Base-by-base conservation (phyloP, 2,113 vertebrate genomes). In the Mesocricetus auratus region DNA sequence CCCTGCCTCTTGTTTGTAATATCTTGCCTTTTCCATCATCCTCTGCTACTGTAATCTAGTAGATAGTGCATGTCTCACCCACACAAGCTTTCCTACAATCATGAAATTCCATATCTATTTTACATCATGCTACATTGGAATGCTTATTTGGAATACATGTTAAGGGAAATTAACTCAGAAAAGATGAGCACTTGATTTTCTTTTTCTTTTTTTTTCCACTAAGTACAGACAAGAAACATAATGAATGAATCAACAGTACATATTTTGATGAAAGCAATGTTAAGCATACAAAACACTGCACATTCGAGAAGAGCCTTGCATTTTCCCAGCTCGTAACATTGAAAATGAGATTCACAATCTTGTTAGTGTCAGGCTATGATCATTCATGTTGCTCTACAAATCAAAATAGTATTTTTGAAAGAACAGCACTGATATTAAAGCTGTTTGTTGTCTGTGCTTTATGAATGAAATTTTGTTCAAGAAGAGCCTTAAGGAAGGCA, bases 231-330 rank as follows among this genome's bases (percentile, higher is more conserved):
- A 78, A 66, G 95, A 93, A 86, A 66, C 1, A 82, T 93, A 24
- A 85, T 97, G 36, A 95, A 92, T 73, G 26, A 56, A 21, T 90
- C 96, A 93, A 97, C 97, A 97, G 69, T 58, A 73, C 60, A 93
- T 96, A 97, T 92, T 26, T 97, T 97, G 88, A 91, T 71, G 50
- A 96, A 89, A 97, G 92, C 94, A 97, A 97, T 64, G 36, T 82
- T 97, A 13, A 71, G 56, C 94, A 98, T 89, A 90, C 74, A 83
- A 98, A 96, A 96, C 96, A 95, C 47, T 17, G 53, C 75, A 74
- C 88, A 92, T n/a, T 78, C 82, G 83, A 85, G 94, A 87, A 58
- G 69, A 86, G 90, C 56, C 47, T 97, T 26, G 24, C 53, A 5
- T 92, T 96, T 94, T 0, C 50, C 89, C 86, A 96, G 62, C 73